phyloP scores from a whole-genome alignment of 1,140 invertebrate genomes.

The Pachypsylla venusta region DNA sequence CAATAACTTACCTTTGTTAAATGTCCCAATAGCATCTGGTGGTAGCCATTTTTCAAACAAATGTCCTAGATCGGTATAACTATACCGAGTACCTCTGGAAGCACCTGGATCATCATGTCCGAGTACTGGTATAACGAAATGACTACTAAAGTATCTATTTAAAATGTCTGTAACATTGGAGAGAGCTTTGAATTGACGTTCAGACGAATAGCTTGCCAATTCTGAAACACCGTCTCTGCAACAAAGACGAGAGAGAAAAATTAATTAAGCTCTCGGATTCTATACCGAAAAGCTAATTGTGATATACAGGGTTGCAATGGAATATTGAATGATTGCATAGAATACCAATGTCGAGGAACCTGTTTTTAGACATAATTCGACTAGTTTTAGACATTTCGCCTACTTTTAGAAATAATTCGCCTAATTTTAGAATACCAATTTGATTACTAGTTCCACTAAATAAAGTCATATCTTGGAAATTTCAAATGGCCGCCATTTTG shows the following conservation, averaged over 20 bases:
- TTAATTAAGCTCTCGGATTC: background rate
- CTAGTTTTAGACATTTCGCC: too few relatives aligned
- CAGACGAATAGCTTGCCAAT: conserved; percentile 37
- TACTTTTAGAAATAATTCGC: too few relatives aligned
- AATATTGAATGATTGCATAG: too few relatives aligned
- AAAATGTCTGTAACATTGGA: conserved; percentile 62
- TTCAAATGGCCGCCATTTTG: too few relatives aligned
- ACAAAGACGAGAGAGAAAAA: conserved; percentile 17
- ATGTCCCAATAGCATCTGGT: conserved; percentile 56
- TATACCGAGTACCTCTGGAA: conserved; percentile 26
- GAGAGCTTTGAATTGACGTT: conserved; percentile 36
- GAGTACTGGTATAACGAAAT: conserved; percentile 66
- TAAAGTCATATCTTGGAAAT: too few relatives aligned
- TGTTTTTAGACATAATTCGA: too few relatives aligned
- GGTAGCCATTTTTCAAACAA: conserved; percentile 70
- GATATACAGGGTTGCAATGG: background rate
- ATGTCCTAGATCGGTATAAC: conserved; percentile 43
- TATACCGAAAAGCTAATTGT: background rate
- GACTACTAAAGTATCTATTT: conserved; percentile 55
- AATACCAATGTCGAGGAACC: too few relatives aligned
- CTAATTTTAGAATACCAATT: too few relatives aligned
- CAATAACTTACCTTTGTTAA: conserved; percentile 52
- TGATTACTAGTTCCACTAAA: too few relatives aligned
- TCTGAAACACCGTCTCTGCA: conserved; percentile 47
- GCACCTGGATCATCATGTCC: conserved; percentile 60